These are phyloP conservation scores for Thelaira solivaga DNA, from an alignment of 2,888 invertebrate species.

Conservation along the genomic window DNA sequence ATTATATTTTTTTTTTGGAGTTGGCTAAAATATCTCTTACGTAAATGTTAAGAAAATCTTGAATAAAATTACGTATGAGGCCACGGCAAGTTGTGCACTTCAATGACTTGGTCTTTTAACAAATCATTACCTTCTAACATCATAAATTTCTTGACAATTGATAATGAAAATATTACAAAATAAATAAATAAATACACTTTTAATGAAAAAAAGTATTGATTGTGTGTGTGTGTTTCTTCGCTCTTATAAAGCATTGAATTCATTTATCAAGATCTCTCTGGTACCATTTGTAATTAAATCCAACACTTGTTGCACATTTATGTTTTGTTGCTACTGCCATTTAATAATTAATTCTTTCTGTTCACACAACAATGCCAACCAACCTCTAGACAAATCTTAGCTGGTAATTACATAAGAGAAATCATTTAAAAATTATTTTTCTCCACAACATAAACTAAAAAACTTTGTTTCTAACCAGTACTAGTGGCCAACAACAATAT, in stretches of 20 bases:
- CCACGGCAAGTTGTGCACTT: background rate
- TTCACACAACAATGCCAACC: background rate
- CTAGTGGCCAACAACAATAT: too few species aligned
- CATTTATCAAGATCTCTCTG: constrained; percentile 25
- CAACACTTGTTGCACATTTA: constrained; percentile 3
- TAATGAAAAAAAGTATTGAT: background rate
- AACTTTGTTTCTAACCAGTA: background rate
- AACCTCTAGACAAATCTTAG: constrained; percentile 6
- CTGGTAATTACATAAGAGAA: constrained; percentile 7
- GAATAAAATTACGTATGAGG: too few species aligned
- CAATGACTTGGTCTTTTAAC: background rate
- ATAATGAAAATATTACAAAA: constrained; percentile 36
- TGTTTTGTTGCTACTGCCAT: too few species aligned
- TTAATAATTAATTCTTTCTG: background rate
- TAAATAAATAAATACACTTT: background rate
- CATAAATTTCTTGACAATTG: constrained; percentile 24
- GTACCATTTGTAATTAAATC: background rate
- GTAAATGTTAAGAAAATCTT: too few species aligned
- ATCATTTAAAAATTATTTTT: background rate
- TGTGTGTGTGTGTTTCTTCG: background rate
- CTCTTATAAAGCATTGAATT: background rate
- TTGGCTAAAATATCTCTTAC: too few species aligned
- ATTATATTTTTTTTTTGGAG: too few species aligned
- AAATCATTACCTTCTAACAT: constrained; percentile 2
- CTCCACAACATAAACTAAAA: constrained; percentile 1